Evolutionary conservation across 2,888 invertebrate genomes (phyloP), one percentile per base, ranked within the genome.

Genomic region (Leptothorax acervorum): DNA sequence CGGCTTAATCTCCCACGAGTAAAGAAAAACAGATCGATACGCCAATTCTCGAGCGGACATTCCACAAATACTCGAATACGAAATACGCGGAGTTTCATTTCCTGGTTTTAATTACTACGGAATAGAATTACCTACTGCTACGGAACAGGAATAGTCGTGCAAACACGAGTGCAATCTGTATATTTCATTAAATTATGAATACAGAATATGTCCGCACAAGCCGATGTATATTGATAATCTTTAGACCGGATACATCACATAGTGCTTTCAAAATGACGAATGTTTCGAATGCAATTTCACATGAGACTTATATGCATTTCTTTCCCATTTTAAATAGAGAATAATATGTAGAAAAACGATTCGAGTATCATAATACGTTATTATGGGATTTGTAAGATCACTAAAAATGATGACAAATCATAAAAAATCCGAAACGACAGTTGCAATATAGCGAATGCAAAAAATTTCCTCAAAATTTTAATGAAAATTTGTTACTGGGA

Each of bases 1-100:
- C 18, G 35, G 15, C 35, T 51, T 55, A 65, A 73, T 48, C 28
- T 65, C 28, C 31, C 18, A 23, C 28, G 15, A 63, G 55, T 55
- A 73, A 84, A 71, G 65, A 65, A 73, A 84, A 84, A 83, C 63
- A 83, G 73, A 82, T 84, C 81, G 39, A 84, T 84, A 82, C 53
- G 28, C 39, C 55, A 39, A 71, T 84, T 73, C 57, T 48, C 31
- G 12, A n/a, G n/a, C n/a, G 12, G 45, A 45, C 28, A 48, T 35
- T 70, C 45, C 11, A 12, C 45, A 31, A 79, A 68, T 45, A 45
- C 57, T 78, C 55, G n/a, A 76, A 8, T 42, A 31, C 31, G 42
- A 55, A 42, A 35, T n/a, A 18, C 18, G 55, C 12, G 15, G 2
- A 12, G 15, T 68, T 68, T 57, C 42, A n/a, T 57, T 45, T 78